Evolutionary conservation across 2,797 vertebrate genomes (phyloP).

Genomic region (Chloroceryle inda): DNA sequence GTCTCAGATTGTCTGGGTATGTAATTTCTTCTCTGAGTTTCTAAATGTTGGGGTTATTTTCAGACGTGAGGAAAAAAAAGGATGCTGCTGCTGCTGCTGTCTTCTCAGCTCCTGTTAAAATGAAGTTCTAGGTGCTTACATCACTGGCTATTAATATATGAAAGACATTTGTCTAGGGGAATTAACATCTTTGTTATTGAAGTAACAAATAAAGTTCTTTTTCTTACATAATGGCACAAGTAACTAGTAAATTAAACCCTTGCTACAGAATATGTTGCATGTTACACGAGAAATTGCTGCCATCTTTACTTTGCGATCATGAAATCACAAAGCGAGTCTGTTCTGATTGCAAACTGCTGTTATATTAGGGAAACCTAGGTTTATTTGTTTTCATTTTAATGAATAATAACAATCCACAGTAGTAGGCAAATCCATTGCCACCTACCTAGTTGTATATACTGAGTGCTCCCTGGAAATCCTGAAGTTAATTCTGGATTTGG

Average conservation of each 20-base stretch:
- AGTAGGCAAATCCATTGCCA: neutral
- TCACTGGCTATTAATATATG: neutral
- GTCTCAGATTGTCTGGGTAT: slow-evolving; percentile 1
- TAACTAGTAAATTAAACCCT: neutral
- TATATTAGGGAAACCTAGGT: neutral
- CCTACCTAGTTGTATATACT: neutral
- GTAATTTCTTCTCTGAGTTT: slow-evolving; percentile 15
- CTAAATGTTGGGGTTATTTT: slow-evolving; percentile 45
- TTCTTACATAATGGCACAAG: neutral
- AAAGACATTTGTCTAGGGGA: neutral
- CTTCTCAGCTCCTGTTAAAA: neutral
- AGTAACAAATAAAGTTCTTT: neutral
- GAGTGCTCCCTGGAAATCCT: neutral
- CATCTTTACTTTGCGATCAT: neutral
- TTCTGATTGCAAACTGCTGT: neutral
- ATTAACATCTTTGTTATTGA: neutral
- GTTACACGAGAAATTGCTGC: neutral
- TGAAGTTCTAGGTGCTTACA: neutral
- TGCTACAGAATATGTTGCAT: neutral
- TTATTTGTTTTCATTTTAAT: neutral
- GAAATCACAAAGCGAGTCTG: neutral
- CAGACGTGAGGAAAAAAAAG: neutral
- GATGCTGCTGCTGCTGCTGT: neutral
- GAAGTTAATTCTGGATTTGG: slow-evolving; percentile 5
- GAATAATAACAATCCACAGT: neutral